Evolutionary conservation across 2,797 vertebrate species (phyloP), one percentile per base, ranked within the genome.

Genomic region (Chaetodon trifasciatus): DNA sequence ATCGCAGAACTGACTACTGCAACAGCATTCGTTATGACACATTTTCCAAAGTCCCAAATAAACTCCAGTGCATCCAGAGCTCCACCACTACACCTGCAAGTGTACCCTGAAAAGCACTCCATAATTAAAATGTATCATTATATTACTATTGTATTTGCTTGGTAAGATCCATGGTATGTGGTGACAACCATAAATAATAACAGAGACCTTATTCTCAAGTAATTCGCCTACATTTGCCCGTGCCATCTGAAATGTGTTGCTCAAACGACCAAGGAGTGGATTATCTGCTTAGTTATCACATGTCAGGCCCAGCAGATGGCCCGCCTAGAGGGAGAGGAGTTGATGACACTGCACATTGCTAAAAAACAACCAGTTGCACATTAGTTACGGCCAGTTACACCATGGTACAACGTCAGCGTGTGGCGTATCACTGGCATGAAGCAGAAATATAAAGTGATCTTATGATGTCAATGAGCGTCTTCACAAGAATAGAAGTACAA

Each of bases 251-350:
- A 71, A 80, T n/a, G 65, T 62, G 56, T 60, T 65, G n/a, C 24
- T 74, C n/a, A 28, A 72, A 63, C 56, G 65, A 47, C 60, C 55
- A 65, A 73, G 61, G 64, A 88, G 78, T 77, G 85, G 84, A 89
- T 88, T 78, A 83, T 85, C 57, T 83, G 81, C 47, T 86, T 82
- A 81, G 78, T 91, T 89, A 83, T 89, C 79, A 81, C 86, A 79
- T 89, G 81, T 88, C 78, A 76, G 83, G 80, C 69, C 68, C 82
- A 77, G 85, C 90, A 93, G 91, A 92, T 91, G 91, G 89, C 84
- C 89, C 24, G 86, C 90, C 90, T 60, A 71, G 28, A 84, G 92
- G 85, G 0, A 82, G 68, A 76, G 76, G 56, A 86, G 70, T 65
- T 10, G 23, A 74, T 89, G 85, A 79, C 24, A 55, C 79, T 72